Conservation (phyloP, 30 jellyfish, hydroid and myxozoan genomes). For the Turritopsis dohrnii region DNA sequence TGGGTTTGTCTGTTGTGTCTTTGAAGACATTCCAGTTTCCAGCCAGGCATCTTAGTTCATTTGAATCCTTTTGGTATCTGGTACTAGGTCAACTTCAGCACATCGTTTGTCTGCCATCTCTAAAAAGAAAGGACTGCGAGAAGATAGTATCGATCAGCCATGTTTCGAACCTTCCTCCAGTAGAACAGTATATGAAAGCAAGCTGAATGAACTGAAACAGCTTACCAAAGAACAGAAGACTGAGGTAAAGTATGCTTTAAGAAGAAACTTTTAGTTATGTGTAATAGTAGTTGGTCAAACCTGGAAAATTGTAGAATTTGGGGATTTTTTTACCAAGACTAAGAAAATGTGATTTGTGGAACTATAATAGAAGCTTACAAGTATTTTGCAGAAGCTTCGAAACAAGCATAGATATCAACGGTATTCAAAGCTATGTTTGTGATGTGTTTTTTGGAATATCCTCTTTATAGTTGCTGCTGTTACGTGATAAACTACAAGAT, state of each 20-base stretch:
- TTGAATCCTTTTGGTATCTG: background rate
- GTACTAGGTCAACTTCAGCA: background rate
- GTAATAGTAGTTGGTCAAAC: too few relatives aligned
- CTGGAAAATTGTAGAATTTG: too few relatives aligned
- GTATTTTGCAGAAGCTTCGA: too few relatives aligned
- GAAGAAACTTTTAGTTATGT: too few relatives aligned
- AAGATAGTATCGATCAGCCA: background rate
- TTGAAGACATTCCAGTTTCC: too few relatives aligned
- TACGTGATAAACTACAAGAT: background rate
- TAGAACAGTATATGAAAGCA: background rate
- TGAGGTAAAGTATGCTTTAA: background rate
- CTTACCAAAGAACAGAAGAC: background rate
- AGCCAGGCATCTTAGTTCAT: too few relatives aligned
- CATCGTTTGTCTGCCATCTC: background rate
- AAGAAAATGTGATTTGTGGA: too few relatives aligned
- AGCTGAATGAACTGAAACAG: background rate
- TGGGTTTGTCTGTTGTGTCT: background rate
- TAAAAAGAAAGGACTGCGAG: background rate
- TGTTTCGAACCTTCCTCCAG: background rate
- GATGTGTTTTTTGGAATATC: too few relatives aligned
- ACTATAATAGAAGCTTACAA: too few relatives aligned
- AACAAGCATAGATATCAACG: too few relatives aligned
- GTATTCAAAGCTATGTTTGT: too few relatives aligned
- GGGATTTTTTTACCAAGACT: too few relatives aligned
- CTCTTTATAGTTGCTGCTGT: background rate